Percentiles rank a stretch among this genome's conserved stretches.
Evolutionary conservation across 2,888 invertebrate genomes (phyloP).

Genomic region (Lasioglossum zephyrum): DNA sequence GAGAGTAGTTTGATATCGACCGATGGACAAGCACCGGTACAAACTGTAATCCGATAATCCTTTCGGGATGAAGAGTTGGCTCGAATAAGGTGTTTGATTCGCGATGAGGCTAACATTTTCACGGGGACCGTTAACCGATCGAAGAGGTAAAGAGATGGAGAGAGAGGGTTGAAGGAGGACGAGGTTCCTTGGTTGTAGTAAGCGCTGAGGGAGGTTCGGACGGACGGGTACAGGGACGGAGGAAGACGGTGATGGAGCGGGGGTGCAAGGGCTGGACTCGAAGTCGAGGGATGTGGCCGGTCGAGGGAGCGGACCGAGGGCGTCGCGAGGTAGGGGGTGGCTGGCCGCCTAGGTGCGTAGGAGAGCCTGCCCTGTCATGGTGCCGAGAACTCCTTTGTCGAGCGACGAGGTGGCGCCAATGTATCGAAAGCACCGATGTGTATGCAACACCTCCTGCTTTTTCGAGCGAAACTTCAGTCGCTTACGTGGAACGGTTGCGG

Average conservation of each 20-base stretch:
- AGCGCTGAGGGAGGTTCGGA: not conserved
- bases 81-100: not conserved
- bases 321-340: not conserved
- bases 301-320: not conserved
- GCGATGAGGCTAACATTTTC: constrained; percentile 17
- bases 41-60: not conserved
- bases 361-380: constrained; percentile 35
- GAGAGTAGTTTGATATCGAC: constrained; percentile 10
- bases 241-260: not conserved
- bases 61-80: not conserved
- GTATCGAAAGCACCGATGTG: constrained; percentile 71
- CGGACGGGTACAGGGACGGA: not conserved
- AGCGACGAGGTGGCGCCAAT: constrained; percentile 80
- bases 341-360: constrained; percentile 40
- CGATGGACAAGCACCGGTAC: not conserved
- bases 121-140: constrained; percentile 19
- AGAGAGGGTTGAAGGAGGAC: not conserved
- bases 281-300: not conserved
- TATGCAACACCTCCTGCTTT: constrained; percentile 34
- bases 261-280: not conserved
- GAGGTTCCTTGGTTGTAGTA: not conserved
- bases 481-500: constrained; percentile 81
- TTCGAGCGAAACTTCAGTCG: constrained; percentile 76
- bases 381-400: constrained; percentile 66
- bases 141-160: not conserved